phyloP scores from a whole-genome alignment of 2,888 invertebrate genomes.

The Himalopsyche kuldschensis region DNA sequence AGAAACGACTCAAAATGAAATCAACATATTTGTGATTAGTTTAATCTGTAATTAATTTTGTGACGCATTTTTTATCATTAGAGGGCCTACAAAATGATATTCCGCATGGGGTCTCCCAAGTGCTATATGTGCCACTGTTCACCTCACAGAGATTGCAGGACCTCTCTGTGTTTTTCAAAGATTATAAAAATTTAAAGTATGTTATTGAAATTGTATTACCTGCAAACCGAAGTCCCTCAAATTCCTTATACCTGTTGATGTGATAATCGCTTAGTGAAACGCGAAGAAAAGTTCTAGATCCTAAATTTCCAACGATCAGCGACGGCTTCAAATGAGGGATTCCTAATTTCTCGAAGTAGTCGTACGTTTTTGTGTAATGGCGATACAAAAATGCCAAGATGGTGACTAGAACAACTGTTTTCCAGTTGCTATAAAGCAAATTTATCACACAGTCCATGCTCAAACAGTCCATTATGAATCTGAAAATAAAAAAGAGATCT shows the following conservation, averaged over 20 bases:
- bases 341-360: slow-evolving; percentile 54
- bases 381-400: slow-evolving; percentile 22
- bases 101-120: too few relatives aligned
- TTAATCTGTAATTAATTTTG: too few relatives aligned
- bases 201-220: slow-evolving; percentile 48
- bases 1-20: too few relatives aligned
- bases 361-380: slow-evolving; percentile 52
- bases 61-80: too few relatives aligned
- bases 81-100: too few relatives aligned
- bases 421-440: background rate
- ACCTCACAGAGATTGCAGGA: too few relatives aligned
- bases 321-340: slow-evolving; percentile 53
- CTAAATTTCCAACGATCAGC: slow-evolving; percentile 57
- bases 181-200: background rate
- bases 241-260: slow-evolving; percentile 51
- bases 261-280: slow-evolving; percentile 56
- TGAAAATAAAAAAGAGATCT: background rate
- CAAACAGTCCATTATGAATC: slow-evolving; percentile 12
- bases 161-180: background rate
- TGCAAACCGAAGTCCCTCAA: slow-evolving; percentile 54
- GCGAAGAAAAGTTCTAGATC: slow-evolving; percentile 49
- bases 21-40: too few relatives aligned
- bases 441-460: slow-evolving; percentile 11
- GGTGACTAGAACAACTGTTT: slow-evolving; percentile 2
- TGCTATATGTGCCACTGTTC: too few relatives aligned